A percentile compares a stretch with the other conserved stretches of the same genome.
phyloP scores from a whole-genome alignment of 1,140 invertebrate species.

The Papilio polytes region DNA sequence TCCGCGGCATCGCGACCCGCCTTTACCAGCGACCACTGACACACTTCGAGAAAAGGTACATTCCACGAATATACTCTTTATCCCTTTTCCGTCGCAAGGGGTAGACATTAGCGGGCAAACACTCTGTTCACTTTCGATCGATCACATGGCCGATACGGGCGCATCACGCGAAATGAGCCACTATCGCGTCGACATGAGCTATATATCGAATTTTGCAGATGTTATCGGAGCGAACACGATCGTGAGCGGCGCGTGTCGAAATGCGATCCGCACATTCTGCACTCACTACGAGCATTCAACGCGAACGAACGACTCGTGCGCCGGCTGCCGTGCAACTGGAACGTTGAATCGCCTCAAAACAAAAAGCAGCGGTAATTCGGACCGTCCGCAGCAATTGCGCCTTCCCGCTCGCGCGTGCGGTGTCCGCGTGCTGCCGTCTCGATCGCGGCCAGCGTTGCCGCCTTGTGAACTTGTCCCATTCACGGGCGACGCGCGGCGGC shows the following conservation, averaged over 20 bases:
- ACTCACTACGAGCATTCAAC: slow-evolving; percentile 44
- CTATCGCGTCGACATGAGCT: slow-evolving; percentile 73
- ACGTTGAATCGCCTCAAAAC: slow-evolving; percentile 65
- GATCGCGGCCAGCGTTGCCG: slow-evolving; percentile 62
- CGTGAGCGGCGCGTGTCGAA: slow-evolving; percentile 68
- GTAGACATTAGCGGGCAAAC: slow-evolving; percentile 68
- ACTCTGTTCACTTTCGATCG: slow-evolving; percentile 60
- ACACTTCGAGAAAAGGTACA: slow-evolving; percentile 73
- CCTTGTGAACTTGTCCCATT: slow-evolving; percentile 75
- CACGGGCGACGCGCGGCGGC: slow-evolving; percentile 56
- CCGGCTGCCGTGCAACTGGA: slow-evolving; percentile 63
- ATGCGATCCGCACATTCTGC: slow-evolving; percentile 70
- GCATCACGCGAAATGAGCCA: slow-evolving; percentile 64
- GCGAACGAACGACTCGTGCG: slow-evolving; percentile 61
- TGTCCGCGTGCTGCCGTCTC: slow-evolving; percentile 45
- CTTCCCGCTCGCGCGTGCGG: slow-evolving; percentile 51
- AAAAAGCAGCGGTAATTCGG: slow-evolving; percentile 76
- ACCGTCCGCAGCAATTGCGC: slow-evolving; percentile 53
- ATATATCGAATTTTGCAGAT: slow-evolving; percentile 77
- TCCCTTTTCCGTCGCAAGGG: slow-evolving; percentile 70
- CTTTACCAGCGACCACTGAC: slow-evolving; percentile 63
- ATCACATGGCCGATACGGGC: slow-evolving; percentile 71
- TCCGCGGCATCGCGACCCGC: slow-evolving; percentile 70
- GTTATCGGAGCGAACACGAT: slow-evolving; percentile 71
- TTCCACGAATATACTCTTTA: slow-evolving; percentile 78